Base-by-base conservation (phyloP, 1,140 invertebrate genomes). In the Papilio aristodemus region DNA sequence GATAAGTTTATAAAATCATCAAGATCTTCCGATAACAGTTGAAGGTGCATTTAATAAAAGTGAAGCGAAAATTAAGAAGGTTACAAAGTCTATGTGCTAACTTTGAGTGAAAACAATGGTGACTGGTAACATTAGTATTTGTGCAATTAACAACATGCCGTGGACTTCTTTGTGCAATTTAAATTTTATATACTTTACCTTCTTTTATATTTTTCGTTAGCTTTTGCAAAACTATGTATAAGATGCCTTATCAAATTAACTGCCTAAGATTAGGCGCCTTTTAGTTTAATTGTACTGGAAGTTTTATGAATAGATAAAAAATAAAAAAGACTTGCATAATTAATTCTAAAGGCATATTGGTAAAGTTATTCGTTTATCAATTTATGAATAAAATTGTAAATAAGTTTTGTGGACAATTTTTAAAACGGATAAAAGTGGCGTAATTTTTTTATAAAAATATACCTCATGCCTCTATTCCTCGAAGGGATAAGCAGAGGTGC, bases 91-190 rank as follows among this genome's bases (percentile, higher is more conserved):
- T 67, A 79, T 84, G 79, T 81, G 78, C 76, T 76, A 87, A 85
- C 69, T 71, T 76, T 64, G 68, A 50, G 4, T 76, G 75, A 79
- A 78, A 78, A 89, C 87, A 89, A 89, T 87, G 74, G 84, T 68
- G 67, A 78, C 74, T 78, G 41, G 77, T 74, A 80, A 75, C 68
- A 59, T 67, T 64, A 72, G 69, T 64, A 69, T 59, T 64, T 79
- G 50, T 72, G 75, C 70, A 80, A 83, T 76, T 77, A 69, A 71
- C 68, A 43, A 62, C 58, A 69, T 68, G 14, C 59, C 36, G 19
- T 19, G 37, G 59, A 62, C 19, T 39, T 41, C 11, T 64, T 43
- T 64, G 19, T 64, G 9, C 25, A 43, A 39, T 63, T 41, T 22
- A 39, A 62, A 43, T 43, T 64, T 27, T 64, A 39, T 64, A 58